These are phyloP conservation scores for Pangasius macronema DNA, from an alignment of 2,797 vertebrate species.

Conservation along the genomic window DNA sequence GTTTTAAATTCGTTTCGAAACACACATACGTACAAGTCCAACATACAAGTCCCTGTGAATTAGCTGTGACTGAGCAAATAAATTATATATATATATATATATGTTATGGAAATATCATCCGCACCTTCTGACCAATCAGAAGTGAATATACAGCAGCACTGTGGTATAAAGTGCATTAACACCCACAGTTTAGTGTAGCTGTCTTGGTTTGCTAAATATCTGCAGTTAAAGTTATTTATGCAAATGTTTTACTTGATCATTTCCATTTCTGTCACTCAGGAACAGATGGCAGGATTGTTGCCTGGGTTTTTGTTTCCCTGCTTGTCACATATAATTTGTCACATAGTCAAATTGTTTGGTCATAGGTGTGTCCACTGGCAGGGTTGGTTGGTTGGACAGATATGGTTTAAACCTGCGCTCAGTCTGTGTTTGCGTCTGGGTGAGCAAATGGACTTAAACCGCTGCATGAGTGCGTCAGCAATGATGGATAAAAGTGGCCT, in stretches of 20 bases:
- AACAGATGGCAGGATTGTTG: slow-evolving; percentile 2
- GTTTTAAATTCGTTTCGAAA: neutral
- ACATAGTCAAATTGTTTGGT: slow-evolving; percentile 5
- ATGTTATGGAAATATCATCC: neutral
- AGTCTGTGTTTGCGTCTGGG: neutral
- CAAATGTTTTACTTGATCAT: slow-evolving; percentile 24
- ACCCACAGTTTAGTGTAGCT: neutral
- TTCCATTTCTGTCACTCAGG: slow-evolving; percentile 21
- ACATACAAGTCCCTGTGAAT: neutral
- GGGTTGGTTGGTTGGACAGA: too few species aligned
- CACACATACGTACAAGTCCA: neutral
- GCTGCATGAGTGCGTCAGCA: neutral
- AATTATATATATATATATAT: too few species aligned
- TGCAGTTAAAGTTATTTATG: neutral
- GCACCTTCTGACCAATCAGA: neutral
- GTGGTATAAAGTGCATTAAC: neutral
- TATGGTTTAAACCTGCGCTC: neutral
- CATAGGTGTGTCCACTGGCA: neutral
- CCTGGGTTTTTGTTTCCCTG: neutral
- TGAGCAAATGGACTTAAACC: neutral
- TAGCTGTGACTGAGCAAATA: neutral
- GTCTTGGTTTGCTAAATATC: neutral
- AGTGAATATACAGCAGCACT: too few species aligned
- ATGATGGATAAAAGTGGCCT: too few species aligned
- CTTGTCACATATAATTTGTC: neutral